phyloP scores from a whole-genome alignment of 2,797 vertebrate species.

The Falco biarmicus region DNA sequence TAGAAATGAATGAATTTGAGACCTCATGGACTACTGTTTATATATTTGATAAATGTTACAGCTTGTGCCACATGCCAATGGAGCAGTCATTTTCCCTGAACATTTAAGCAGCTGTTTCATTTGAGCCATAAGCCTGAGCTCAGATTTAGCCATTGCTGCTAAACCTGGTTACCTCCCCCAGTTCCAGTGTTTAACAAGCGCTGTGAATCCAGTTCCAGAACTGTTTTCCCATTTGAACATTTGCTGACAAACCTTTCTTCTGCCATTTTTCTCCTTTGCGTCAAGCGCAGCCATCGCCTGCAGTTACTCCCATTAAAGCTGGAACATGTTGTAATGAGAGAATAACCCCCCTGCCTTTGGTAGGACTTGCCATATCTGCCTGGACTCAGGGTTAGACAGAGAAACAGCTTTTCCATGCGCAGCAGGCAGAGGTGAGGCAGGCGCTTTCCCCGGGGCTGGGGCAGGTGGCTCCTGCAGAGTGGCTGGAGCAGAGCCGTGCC shows the following conservation, averaged over 20 bases:
- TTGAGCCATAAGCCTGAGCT: neutral
- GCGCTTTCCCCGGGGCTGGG: neutral
- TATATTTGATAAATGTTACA: neutral
- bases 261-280: neutral
- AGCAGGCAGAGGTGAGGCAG: neutral
- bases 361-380: neutral
- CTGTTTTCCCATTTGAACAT: neutral
- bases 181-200: neutral
- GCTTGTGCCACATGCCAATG: neutral
- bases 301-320: accelerated
- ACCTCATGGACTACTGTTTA: neutral
- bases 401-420: accelerated
- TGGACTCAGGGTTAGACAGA: neutral
- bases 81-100: neutral
- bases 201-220: neutral
- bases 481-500: accelerated
- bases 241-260: neutral
- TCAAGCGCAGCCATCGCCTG: neutral
- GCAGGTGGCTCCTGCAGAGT: neutral
- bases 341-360: neutral
- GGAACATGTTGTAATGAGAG: neutral
- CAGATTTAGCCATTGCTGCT: neutral
- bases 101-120: neutral
- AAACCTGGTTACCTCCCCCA: neutral
- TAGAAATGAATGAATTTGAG: neutral